Evolutionary conservation across 1,140 invertebrate species (phyloP), one percentile per base, ranked within the genome.

Genomic region (Chironomus tepperi): DNA sequence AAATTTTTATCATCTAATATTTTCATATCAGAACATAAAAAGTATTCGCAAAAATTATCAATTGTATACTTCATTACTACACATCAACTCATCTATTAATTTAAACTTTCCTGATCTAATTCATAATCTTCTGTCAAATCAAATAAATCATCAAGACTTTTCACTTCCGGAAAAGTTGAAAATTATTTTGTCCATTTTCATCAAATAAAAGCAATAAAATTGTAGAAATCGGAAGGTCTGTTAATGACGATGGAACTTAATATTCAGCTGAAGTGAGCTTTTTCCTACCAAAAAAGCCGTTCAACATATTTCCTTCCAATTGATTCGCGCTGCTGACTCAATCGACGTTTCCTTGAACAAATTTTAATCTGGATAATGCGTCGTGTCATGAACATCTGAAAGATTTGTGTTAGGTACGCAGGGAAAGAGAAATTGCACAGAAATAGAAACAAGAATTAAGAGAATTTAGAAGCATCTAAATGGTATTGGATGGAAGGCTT

Each of bases 401-500:
- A 57, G 5, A n/a, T 57, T n/a, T 57, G 15, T 47, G 43, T 57
- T 57, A 15, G 8, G 8, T 47, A 2, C 5, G 8, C 15, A 47
- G 7, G 7, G 64, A 67, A 67, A 67, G 9, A 57, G 8, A 57
- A 12, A 57, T 2, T 57, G 47, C 47, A 57, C 10, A 57, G 10
- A 57, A 57, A 3, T 57, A 2, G 47, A 12, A 57, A 57, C n/a
- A 57, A n/a, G 10, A 12, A 57, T n/a, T 57, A 2, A 57, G 47
- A n/a, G n/a, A n/a, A n/a, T 73, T 79, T 77, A 82, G 75, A 80
- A 82, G 64, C 81, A 77, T 75, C 81, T 79, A 78, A 82, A 82
- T 10, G 81, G 81, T 75, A 80, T 81, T 15, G 80, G 76, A 76
- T 82, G 81, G 18, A 81, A 75, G 1, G 78, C 81, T 75, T 81